Evolutionary conservation across 2,113 vertebrate species (phyloP), one percentile per base, ranked within the genome.

Genomic region (Calyptommatus sinebrachiatus): DNA sequence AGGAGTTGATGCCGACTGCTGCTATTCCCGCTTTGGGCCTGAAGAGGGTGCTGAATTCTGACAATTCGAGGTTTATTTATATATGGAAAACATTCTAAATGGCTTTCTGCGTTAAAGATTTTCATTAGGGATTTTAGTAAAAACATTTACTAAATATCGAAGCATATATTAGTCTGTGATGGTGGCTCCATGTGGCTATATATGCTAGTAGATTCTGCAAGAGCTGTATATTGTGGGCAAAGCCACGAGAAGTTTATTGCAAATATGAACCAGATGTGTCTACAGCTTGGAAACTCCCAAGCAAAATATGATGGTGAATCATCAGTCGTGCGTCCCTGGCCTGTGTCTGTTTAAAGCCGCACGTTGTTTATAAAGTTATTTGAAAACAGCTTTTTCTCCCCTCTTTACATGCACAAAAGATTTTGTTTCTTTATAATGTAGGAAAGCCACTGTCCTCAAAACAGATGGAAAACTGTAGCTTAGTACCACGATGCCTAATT

Each of bases 191-290:
- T 8, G 28, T 20, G 16, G 5, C 8, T 8, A 24, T 4, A 5
- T 29, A 48, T 10, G 8, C 16, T 14, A 14, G 29, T 28, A 6
- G 22, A n/a, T 45, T 8, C 28, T 70, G n/a, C 21, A 12, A 26
- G 24, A 69, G 11, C 14, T 71, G 20, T 22, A 12, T 29, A 61
- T 11, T 26, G 68, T 62, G 68, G 26, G 12, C 46, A 31, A 1
- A 62, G 20, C 41, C 69, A 7, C 29, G 7, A 10, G 53, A 29
- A 1, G 8, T 57, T 11, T 69, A 46, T 31, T 45, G n/a, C 68
- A 79, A 41, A 68, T 71, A 16, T 73, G 29, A 14, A 72, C 48
- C 72, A 75, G 71, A 60, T 80, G 71, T 73, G 22, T 67, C 16
- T 22, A 18, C 53, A 57, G 5, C 53, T 57, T 57, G 24, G 46